Base-by-base conservation (phyloP, 1,140 invertebrate genomes). In the Papilio helenus region DNA sequence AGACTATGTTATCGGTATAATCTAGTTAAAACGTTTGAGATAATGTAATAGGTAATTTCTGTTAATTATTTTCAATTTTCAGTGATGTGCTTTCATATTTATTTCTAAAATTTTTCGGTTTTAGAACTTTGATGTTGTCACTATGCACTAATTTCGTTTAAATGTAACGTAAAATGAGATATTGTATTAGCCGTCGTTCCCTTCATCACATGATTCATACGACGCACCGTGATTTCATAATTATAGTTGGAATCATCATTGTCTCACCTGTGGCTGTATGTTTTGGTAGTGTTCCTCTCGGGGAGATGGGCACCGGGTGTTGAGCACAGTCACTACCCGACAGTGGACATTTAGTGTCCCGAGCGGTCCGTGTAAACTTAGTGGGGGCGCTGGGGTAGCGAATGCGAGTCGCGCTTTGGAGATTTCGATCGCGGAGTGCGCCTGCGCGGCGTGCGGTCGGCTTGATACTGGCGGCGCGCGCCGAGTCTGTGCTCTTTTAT, bases 381-480 rank as follows among this genome's bases (percentile, higher is more conserved):
- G 86, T 84, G 85, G 83, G 84, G 89, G 85, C 86, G 88, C 82
- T 85, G 86, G 80, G 83, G 82, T 83, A 85, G 87, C 80, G 85
- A 82, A 82, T 83, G 83, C 82, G 80, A 72, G 79, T 80, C 79
- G 81, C 87, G 87, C 82, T 84, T 74, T 51, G 80, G 76, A 76
- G 58, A 72, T 82, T 82, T 49, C 46, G 72, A 51, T 51, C 72
- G 72, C 72, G 72, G 72, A 82, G 80, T 84, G 88, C 89, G 89
- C 91, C 84, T 87, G 90, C 90, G 88, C 83, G 80, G 76, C 83
- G 77, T 82, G 88, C 87, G 84, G 88, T 89, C 83, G 84, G 82
- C 58, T 88, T 81, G 80, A 84, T 93, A 94, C 93, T 94, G 91
- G 85, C 89, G 82, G 87, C 89, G 90, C 89, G 90, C 90, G 89